Evolutionary conservation across 1,140 invertebrate species (phyloP).

Genomic region (Trachymyrmex septentrionalis): DNA sequence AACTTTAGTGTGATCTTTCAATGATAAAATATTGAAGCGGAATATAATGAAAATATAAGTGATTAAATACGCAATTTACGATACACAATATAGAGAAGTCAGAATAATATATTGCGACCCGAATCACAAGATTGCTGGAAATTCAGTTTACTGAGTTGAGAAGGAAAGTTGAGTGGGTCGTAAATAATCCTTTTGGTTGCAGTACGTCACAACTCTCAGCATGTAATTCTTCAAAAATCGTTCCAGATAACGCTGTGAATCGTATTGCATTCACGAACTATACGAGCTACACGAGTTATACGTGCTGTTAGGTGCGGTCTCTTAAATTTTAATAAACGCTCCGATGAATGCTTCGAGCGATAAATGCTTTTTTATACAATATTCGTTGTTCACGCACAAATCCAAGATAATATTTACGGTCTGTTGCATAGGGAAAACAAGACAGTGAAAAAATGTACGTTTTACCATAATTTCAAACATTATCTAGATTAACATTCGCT

Average conservation of each 20-base stretch:
- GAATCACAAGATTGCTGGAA: slow-evolving; percentile 20
- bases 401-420: slow-evolving; percentile 34
- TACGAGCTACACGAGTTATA: too few relatives aligned
- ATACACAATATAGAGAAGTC: neutral
- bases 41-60: neutral
- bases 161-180: slow-evolving; percentile 19
- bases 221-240: slow-evolving; percentile 42
- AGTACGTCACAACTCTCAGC: slow-evolving; percentile 17
- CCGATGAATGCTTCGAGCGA: neutral
- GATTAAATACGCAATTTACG: slow-evolving; percentile 16
- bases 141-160: slow-evolving; percentile 25
- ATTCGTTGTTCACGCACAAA: neutral
- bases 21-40: neutral
- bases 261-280: neutral
- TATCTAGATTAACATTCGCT: neutral
- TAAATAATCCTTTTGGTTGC: slow-evolving; percentile 42
- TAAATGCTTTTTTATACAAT: neutral
- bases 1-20: neutral
- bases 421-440: neutral
- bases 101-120: slow-evolving; percentile 12
- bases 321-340: slow-evolving; percentile 26
- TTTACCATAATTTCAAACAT: neutral
- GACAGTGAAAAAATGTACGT: neutral
- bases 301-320: neutral
- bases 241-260: neutral